Evolutionary conservation across 2,797 vertebrate genomes (phyloP).

Genomic region (Ctenopoma kingsleyae): DNA sequence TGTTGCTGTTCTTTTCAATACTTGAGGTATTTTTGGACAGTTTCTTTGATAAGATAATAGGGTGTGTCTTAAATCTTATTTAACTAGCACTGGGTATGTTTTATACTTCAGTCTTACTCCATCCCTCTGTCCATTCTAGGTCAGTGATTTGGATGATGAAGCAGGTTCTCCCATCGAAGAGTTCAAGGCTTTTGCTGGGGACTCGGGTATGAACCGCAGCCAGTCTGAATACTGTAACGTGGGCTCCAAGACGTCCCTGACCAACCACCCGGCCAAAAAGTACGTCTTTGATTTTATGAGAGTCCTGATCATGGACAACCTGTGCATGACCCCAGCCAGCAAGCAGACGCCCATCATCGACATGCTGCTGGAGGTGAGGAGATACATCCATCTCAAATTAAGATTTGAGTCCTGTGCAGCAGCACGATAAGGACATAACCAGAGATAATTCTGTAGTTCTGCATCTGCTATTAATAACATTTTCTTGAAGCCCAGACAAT

Average conservation of each 20-base stretch:
- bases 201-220: slow-evolving; percentile 98
- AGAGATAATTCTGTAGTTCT: too few relatives aligned
- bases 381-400: neutral
- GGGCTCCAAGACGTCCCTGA: slow-evolving; percentile 95
- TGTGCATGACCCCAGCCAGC: slow-evolving; percentile 94
- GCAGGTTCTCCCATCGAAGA: slow-evolving; percentile 96
- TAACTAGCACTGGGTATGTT: neutral
- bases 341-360: slow-evolving; percentile 98
- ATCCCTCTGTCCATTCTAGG: slow-evolving; percentile 68
- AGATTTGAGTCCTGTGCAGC: neutral
- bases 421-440: neutral
- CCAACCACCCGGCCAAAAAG: slow-evolving; percentile 98
- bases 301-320: slow-evolving; percentile 97
- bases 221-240: slow-evolving; percentile 99
- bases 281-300: slow-evolving; percentile 99
- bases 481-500: too few relatives aligned
- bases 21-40: neutral
- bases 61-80: neutral
- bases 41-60: neutral
- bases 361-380: slow-evolving; percentile 92
- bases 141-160: slow-evolving; percentile 96
- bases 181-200: slow-evolving; percentile 93
- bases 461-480: too few relatives aligned
- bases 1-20: slow-evolving; percentile 9
- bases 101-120: neutral